Conservation (phyloP, 1,140 invertebrate species). For the Diorhabda carinulata region DNA sequence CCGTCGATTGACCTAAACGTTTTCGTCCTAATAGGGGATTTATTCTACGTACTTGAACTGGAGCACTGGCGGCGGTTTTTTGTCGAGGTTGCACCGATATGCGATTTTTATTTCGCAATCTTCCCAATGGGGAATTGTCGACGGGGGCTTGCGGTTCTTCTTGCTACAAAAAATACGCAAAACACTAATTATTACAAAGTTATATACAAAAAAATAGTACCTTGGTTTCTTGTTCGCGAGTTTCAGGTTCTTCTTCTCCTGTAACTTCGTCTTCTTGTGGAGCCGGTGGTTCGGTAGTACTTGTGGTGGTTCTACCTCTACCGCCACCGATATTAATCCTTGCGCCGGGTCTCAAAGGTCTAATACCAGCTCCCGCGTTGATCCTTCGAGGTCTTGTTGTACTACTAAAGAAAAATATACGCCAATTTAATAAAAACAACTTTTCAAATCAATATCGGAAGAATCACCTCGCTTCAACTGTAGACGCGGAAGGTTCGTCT, state of each 20-base stretch:
- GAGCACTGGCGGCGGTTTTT: constrained; percentile 38
- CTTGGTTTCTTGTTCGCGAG: constrained; percentile 50
- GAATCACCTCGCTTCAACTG: constrained; percentile 40
- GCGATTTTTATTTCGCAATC: constrained; percentile 35
- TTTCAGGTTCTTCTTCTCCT: constrained; percentile 49
- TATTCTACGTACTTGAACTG: constrained; percentile 41
- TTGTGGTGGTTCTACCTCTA: constrained; percentile 50
- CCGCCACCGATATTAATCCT: constrained; percentile 51
- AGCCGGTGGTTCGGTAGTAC: constrained; percentile 48
- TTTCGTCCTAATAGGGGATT: constrained; percentile 40
- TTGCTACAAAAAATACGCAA: constrained; percentile 14
- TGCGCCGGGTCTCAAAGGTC: constrained; percentile 55
- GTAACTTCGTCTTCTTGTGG: constrained; percentile 39
- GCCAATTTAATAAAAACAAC: too few species aligned
- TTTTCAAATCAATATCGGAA: too few species aligned
- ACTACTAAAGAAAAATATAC: constrained; percentile 30
- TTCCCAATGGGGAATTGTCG: constrained; percentile 33
- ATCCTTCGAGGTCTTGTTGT: constrained; percentile 40
- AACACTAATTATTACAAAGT: not conserved
- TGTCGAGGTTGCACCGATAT: constrained; percentile 33
- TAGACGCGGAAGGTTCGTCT: constrained; percentile 24
- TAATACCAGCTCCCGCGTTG: constrained; percentile 39
- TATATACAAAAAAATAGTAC: not conserved
- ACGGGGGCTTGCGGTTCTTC: constrained; percentile 36
- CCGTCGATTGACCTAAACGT: constrained; percentile 35